Percentiles rank a stretch among this genome's conserved stretches.
These are phyloP conservation scores for Pteronotus mesoamericanus DNA, from an alignment of 2,797 vertebrate genomes.

Conservation along the genomic window DNA sequence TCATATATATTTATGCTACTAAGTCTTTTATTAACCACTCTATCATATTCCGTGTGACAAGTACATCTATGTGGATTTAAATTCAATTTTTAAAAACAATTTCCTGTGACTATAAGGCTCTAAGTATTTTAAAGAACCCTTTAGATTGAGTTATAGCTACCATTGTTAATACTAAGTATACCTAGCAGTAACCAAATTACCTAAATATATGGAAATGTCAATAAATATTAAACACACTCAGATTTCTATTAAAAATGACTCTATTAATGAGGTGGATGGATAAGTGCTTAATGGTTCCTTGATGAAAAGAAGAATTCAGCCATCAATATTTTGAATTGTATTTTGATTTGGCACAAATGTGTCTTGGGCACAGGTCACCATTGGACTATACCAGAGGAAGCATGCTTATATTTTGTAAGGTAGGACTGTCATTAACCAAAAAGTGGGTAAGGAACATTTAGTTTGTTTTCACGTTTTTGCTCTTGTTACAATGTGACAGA, in stretches of 20 bases:
- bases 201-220: neutral
- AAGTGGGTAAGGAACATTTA: neutral
- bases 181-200: neutral
- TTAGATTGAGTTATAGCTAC: neutral
- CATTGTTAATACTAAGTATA: neutral
- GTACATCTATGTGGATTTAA: neutral
- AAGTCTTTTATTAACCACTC: constrained; percentile 9
- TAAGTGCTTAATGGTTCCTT: neutral
- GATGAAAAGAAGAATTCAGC: constrained; percentile 12
- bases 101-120: neutral
- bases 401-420: constrained; percentile 14
- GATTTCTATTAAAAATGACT: neutral
- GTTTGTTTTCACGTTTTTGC: neutral
- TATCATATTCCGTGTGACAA: constrained; percentile 21
- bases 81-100: constrained; percentile 18
- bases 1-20: constrained; percentile 1
- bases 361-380: neutral
- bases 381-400: neutral
- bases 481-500: neutral
- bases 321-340: neutral
- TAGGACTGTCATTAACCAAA: neutral
- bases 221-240: neutral
- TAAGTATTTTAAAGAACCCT: neutral
- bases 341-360: neutral
- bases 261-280: neutral